These are phyloP conservation scores for Mya arenaria DNA, from an alignment of 1,140 invertebrate genomes.

Conservation along the genomic window DNA sequence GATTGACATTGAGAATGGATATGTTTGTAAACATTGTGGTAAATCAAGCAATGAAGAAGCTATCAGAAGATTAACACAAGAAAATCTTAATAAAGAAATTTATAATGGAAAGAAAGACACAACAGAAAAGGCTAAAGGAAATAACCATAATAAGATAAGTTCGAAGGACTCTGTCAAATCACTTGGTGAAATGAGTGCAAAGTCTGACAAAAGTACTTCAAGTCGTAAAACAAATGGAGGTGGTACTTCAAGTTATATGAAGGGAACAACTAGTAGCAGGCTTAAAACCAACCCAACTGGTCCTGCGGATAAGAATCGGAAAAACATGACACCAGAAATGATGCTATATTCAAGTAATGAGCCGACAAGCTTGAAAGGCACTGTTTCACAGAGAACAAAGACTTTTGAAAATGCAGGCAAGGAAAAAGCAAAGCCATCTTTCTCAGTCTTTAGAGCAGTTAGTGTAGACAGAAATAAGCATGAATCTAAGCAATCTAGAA, in stretches of 20 bases:
- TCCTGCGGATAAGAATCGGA: not conserved
- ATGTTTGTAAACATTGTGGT: constrained; percentile 51
- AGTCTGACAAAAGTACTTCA: constrained; percentile 29
- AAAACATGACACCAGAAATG: not conserved
- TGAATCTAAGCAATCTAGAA: not conserved
- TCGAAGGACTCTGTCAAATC: constrained; percentile 40
- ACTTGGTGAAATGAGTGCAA: constrained; percentile 33
- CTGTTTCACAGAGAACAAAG: constrained; percentile 15
- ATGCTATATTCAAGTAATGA: not conserved
- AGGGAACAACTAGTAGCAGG: constrained; percentile 49
- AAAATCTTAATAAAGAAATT: constrained; percentile 26
- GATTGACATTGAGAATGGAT: constrained; percentile 26
- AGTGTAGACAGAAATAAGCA: constrained; percentile 15
- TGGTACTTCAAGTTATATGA: constrained; percentile 41
- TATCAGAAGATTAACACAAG: constrained; percentile 7
- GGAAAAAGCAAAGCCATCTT: constrained; percentile 14
- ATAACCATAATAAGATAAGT: constrained; percentile 19
- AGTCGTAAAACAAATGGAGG: constrained; percentile 16
- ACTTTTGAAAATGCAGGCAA: constrained; percentile 27
- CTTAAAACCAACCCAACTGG: constrained; percentile 7
- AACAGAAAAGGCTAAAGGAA: too few species aligned
- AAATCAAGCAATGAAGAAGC: constrained; percentile 46
- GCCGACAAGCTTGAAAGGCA: not conserved
- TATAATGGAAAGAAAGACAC: constrained; percentile 9
- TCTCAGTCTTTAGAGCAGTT: constrained; percentile 20